phyloP scores from a whole-genome alignment of 1,140 invertebrate species.

The Mylabris phalerata region DNA sequence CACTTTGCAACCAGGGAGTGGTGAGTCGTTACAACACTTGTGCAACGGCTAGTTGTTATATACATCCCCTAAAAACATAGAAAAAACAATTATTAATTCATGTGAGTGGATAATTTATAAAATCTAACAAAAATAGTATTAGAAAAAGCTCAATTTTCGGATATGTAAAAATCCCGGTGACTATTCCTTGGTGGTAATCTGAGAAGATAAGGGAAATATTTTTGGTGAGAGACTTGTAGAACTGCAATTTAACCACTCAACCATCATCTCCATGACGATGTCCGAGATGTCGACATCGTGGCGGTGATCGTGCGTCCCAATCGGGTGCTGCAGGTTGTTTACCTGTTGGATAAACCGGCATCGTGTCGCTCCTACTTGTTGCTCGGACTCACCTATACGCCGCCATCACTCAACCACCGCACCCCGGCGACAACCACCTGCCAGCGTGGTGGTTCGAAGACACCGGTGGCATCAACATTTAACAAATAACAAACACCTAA shows the following conservation, averaged over 20 bases:
- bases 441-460: slow-evolving; percentile 9
- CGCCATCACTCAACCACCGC: slow-evolving; percentile 29
- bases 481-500: background rate
- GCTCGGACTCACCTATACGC: slow-evolving; percentile 32
- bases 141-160: too few relatives aligned
- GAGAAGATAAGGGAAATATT: too few relatives aligned
- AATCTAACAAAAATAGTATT: too few relatives aligned
- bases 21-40: slow-evolving; percentile 25
- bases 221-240: slow-evolving; percentile 3
- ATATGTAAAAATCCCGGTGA: background rate
- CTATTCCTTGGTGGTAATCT: too few relatives aligned
- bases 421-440: slow-evolving; percentile 37
- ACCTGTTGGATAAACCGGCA: slow-evolving; percentile 36
- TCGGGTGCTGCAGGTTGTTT: slow-evolving; percentile 27
- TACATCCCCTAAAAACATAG: too few relatives aligned
- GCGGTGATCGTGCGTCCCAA: background rate
- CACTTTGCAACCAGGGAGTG: slow-evolving; percentile 36
- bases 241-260: background rate
- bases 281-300: background rate
- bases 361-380: slow-evolving; percentile 37
- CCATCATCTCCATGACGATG: background rate
- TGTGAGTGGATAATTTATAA: too few relatives aligned
- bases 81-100: too few relatives aligned
- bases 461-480: background rate
- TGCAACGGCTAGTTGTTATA: background rate